Evolutionary conservation across 2,797 vertebrate genomes (phyloP), one percentile per base, ranked within the genome.

Genomic region (Telmatherina bonti): DNA sequence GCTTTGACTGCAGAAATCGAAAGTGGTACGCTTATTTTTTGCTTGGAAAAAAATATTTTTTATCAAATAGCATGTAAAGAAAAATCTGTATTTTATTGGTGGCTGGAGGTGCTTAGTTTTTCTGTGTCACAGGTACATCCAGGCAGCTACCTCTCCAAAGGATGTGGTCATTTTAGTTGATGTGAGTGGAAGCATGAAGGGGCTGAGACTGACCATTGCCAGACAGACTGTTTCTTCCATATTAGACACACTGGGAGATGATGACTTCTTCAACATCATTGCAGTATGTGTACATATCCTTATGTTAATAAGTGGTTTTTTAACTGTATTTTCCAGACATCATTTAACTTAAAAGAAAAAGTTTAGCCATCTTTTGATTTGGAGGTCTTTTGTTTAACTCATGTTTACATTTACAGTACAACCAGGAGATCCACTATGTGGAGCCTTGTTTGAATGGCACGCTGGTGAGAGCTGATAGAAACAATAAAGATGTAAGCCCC

Each of bases 261-360:
- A 99, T 35, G 97, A 99, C 92, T 99, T 98, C 93, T 99, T 99
- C 92, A 99, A 99, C 91, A 97, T 99, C 75, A 98, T 99, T 76
- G 97, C 97, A 35, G 97, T 98, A 87, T 87, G 96, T 95, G 60
- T 96, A 31, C 45, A 52, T 15, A 20, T 64, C 53, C 22, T 13
- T 22, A 49, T 26, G 0, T 16, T 10, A 16, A 11, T 30, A 1
- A n/a, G 13, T 60, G 15, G 13, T 20, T 62, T 36, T 26, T 45
- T 27, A 13, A 53, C 2, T 15, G 26, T 27, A 15, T 24, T 27
- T 6, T 27, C 12, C 15, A 27, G 24, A 26, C 22, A 13, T 51
- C 49, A 13, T 10, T 51, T 45, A 45, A 20, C 7, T 20, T 9
- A 51, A 26, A 22, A n/a, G 12, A 53, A 15, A 27, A 53, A 24